Conservation (phyloP, 2,113 vertebrate genomes). For the Pituophis catenifer region DNA sequence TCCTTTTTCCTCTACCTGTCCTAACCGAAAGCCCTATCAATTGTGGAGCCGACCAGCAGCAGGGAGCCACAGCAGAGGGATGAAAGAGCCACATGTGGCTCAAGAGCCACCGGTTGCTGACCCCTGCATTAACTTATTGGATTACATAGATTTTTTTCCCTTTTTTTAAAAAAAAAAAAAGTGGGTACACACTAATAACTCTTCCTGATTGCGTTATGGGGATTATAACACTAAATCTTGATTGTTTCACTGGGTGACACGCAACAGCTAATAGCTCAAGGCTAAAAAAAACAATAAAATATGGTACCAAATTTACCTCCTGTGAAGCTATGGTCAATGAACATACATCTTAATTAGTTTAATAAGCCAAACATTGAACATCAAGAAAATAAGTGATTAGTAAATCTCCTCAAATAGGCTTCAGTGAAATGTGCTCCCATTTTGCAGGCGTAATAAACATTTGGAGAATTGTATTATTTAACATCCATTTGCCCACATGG, state of each 20-base stretch:
- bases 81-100: no score
- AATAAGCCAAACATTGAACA: slow-evolving; percentile 40
- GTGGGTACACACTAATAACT: background rate
- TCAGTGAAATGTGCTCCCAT: slow-evolving; percentile 22
- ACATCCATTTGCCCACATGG: slow-evolving; percentile 62
- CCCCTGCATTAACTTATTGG: background rate
- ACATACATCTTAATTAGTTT: slow-evolving; percentile 37
- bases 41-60: no score
- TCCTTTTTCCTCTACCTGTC: no score
- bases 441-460: slow-evolving; percentile 51
- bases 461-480: slow-evolving; percentile 63
- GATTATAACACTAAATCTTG: background rate
- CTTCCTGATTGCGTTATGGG: background rate
- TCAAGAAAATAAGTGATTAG: slow-evolving; percentile 57
- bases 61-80: no score
- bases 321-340: slow-evolving; percentile 15
- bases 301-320: slow-evolving; percentile 46
- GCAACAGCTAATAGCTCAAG: background rate
- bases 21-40: no score
- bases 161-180: background rate
- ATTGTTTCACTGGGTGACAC: background rate
- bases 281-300: slow-evolving; percentile 24
- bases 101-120: no score
- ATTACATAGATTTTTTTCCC: background rate
- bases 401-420: slow-evolving; percentile 49